Percentiles rank a stretch among this genome's conserved stretches.
Evolutionary conservation across 2,888 invertebrate genomes (phyloP).

Genomic region (Tetragonisca angustula): DNA sequence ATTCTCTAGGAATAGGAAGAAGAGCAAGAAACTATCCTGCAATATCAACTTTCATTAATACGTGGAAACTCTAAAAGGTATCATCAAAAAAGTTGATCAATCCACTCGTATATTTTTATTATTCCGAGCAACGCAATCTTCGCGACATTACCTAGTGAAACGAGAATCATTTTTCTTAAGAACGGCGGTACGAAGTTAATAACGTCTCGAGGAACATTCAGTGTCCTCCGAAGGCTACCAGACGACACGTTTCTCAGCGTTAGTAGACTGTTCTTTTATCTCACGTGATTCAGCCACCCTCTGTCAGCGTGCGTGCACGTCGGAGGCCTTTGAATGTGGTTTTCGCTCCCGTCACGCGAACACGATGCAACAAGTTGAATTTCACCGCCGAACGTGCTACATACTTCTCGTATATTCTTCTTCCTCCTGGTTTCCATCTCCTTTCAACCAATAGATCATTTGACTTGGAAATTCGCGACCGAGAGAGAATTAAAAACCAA

Average conservation of each 20-base stretch:
- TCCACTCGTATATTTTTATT: slow-evolving; percentile 3
- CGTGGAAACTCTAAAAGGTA: not conserved
- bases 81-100: not conserved
- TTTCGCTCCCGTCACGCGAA: slow-evolving; percentile 28
- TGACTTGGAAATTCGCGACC: slow-evolving; percentile 11
- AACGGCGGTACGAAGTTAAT: slow-evolving; percentile 3
- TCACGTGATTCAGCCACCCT: slow-evolving; percentile 32
- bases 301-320: not conserved
- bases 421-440: not conserved
- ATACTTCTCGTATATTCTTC: slow-evolving; percentile 15
- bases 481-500: not conserved
- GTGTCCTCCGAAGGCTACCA: not conserved
- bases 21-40: not conserved
- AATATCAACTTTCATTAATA: not conserved
- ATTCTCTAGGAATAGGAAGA: not conserved
- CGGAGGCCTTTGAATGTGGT: slow-evolving; percentile 5
- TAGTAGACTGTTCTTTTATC: slow-evolving; percentile 37
- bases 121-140: not conserved
- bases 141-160: not conserved
- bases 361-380: slow-evolving; percentile 59
- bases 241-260: not conserved
- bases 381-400: slow-evolving; percentile 35
- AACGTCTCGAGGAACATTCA: not conserved
- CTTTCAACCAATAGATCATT: no score
- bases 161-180: not conserved